phyloP scores from a whole-genome alignment of 2,888 invertebrate genomes.

The Netelia virgata region DNA sequence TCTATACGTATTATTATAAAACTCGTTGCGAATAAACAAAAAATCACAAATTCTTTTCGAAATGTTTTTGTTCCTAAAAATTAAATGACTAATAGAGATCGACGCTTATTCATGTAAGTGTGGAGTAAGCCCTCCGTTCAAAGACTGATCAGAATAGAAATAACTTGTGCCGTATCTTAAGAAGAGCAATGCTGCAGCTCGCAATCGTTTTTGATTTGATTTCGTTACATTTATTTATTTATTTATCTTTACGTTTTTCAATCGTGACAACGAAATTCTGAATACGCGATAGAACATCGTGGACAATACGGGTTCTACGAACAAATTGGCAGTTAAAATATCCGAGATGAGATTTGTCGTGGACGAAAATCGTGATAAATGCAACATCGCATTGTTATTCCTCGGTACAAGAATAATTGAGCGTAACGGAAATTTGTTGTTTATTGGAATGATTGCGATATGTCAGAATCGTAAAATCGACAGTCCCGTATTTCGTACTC shows the following conservation, averaged over 20 bases:
- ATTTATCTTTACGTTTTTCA: not conserved
- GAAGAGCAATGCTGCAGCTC: conserved; percentile 39
- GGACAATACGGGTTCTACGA: not conserved
- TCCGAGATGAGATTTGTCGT: conserved; percentile 20
- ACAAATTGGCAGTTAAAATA: conserved; percentile 35
- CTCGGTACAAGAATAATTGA: conserved; percentile 38
- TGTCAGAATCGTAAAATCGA: conserved; percentile 63
- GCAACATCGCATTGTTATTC: conserved; percentile 46
- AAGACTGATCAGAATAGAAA: conserved; percentile 58
- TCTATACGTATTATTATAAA: conserved; percentile 46
- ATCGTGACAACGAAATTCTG: not conserved
- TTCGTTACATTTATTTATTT: not conserved
- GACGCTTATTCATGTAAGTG: conserved; percentile 62
- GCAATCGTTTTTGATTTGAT: conserved; percentile 46
- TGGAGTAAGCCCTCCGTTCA: conserved; percentile 66
- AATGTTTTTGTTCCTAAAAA: conserved; percentile 43
- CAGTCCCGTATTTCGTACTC: conserved; percentile 33
- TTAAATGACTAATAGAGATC: conserved; percentile 65
- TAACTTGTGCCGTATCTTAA: conserved; percentile 41
- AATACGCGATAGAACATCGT: conserved; percentile 5
- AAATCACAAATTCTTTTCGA: conserved; percentile 53
- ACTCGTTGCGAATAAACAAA: conserved; percentile 39
- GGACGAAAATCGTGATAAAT: conserved; percentile 46
- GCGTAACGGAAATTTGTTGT: conserved; percentile 40
- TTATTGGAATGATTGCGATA: conserved; percentile 66